These are phyloP conservation scores for Molanna angustata DNA, from an alignment of 2,888 invertebrate species.

Conservation along the genomic window DNA sequence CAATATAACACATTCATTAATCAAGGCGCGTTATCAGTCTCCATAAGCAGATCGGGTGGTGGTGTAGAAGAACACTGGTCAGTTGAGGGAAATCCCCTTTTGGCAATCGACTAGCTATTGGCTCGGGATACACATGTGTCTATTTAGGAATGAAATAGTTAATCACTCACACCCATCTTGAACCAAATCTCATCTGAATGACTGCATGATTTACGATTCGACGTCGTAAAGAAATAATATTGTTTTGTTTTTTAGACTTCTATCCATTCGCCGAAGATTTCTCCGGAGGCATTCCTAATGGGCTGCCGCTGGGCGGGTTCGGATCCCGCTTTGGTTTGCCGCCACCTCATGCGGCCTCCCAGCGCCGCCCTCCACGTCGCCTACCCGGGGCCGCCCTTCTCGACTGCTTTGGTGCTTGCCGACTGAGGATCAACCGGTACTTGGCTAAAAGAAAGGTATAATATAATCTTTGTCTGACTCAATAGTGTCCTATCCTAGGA, in stretches of 20 bases:
- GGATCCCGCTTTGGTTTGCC: constrained; percentile 18
- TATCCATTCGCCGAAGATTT: constrained; percentile 64
- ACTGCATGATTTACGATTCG: no score
- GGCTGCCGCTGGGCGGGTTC: constrained; percentile 6
- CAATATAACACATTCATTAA: no score
- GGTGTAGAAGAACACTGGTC: no score
- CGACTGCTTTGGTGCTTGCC: constrained; percentile 75
- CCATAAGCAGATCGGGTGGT: no score
- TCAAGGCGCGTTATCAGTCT: no score
- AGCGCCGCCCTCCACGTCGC: constrained; percentile 46
- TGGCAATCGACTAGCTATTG: no score
- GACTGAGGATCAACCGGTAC: constrained; percentile 73
- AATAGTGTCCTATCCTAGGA: neutral
- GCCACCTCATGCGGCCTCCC: constrained; percentile 45
- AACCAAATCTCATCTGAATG: no score
- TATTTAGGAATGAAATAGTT: no score
- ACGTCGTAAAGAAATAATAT: no score
- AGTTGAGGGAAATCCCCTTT: no score
- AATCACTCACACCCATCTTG: no score
- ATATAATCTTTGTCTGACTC: neutral
- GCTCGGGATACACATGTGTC: no score
- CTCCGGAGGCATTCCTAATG: constrained; percentile 44
- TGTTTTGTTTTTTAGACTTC: constrained; percentile 43
- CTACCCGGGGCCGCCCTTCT: constrained; percentile 57
- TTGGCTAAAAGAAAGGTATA: constrained; percentile 74